These are phyloP conservation scores for Cetoscarus ocellatus DNA, from an alignment of 2,797 vertebrate genomes.

Conservation along the genomic window DNA sequence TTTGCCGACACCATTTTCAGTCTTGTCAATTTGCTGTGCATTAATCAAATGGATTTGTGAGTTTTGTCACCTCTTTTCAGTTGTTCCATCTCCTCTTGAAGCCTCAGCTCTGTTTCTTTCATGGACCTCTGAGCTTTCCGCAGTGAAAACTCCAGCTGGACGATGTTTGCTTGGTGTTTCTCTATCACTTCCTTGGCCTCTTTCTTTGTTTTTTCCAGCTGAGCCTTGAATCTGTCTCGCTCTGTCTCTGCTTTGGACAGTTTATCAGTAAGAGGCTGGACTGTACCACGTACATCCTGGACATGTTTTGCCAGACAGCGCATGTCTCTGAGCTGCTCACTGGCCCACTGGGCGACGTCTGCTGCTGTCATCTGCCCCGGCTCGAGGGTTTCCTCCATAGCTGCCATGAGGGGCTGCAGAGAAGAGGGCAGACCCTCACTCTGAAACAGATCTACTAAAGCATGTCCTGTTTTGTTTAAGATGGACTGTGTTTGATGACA, in stretches of 20 bases:
- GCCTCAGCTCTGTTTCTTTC: conserved; percentile 73
- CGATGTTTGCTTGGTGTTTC: conserved; percentile 58
- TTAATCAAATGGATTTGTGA: not conserved
- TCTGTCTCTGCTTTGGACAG: conserved; percentile 78
- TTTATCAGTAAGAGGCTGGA: conserved; percentile 83
- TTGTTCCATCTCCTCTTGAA: conserved; percentile 81
- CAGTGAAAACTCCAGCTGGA: conserved; percentile 79
- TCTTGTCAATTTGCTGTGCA: not conserved
- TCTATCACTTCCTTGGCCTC: conserved; percentile 78
- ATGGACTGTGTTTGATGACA: conserved; percentile 85
- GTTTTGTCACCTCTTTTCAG: conserved; percentile 81
- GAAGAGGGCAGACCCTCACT: conserved; percentile 92
- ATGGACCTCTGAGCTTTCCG: conserved; percentile 68
- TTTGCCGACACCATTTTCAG: too few relatives aligned
- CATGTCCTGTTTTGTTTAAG: conserved; percentile 84
- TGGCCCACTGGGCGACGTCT: conserved; percentile 89
- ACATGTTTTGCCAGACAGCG: conserved; percentile 87
- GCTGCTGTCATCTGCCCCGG: conserved; percentile 80
- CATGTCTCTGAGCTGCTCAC: conserved; percentile 90
- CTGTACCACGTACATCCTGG: conserved; percentile 81
- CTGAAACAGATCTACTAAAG: conserved; percentile 85
- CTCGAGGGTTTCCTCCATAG: conserved; percentile 78
- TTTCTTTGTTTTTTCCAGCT: conserved; percentile 71
- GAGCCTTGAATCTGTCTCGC: conserved; percentile 73
- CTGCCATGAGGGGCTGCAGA: conserved; percentile 84